Evolutionary conservation across 1,140 invertebrate genomes (phyloP).

Genomic region (Drosophila paulistorum): DNA sequence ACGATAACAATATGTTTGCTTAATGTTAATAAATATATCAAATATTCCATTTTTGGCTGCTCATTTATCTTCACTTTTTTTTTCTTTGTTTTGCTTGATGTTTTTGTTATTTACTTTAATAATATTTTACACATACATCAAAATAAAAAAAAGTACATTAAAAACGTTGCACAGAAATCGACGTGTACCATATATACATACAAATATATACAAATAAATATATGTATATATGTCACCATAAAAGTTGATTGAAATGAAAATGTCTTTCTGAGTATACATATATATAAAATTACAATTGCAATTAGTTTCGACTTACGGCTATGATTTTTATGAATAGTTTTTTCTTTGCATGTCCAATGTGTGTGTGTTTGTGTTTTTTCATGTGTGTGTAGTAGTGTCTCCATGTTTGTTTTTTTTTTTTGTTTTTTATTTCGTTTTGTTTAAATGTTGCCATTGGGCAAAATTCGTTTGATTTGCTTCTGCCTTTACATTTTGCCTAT

Average conservation of each 20-base stretch:
- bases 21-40: slow-evolving; percentile 78
- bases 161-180: slow-evolving; percentile 29
- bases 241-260: slow-evolving; percentile 15
- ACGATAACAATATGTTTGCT: slow-evolving; percentile 79
- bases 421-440: slow-evolving; percentile 26
- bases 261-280: slow-evolving; percentile 10
- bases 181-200: not conserved
- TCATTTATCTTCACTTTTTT: slow-evolving; percentile 30
- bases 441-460: slow-evolving; percentile 38
- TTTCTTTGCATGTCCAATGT: slow-evolving; percentile 23
- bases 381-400: slow-evolving; percentile 12
- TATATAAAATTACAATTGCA: slow-evolving; percentile 21
- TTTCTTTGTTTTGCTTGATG: slow-evolving; percentile 7
- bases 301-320: slow-evolving; percentile 17
- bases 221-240: not conserved
- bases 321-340: slow-evolving; percentile 21
- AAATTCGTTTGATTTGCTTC: slow-evolving; percentile 34
- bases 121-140: slow-evolving; percentile 53
- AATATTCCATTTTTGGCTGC: slow-evolving; percentile 44
- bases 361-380: slow-evolving; percentile 13
- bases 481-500: slow-evolving; percentile 4
- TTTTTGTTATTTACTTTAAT: slow-evolving; percentile 30
- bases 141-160: slow-evolving; percentile 53
- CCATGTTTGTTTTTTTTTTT: slow-evolving; percentile 23
- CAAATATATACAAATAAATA: not conserved